These are phyloP conservation scores for Pyrgilauda ruficollis DNA, from an alignment of 2,113 vertebrate genomes.

Conservation along the genomic window DNA sequence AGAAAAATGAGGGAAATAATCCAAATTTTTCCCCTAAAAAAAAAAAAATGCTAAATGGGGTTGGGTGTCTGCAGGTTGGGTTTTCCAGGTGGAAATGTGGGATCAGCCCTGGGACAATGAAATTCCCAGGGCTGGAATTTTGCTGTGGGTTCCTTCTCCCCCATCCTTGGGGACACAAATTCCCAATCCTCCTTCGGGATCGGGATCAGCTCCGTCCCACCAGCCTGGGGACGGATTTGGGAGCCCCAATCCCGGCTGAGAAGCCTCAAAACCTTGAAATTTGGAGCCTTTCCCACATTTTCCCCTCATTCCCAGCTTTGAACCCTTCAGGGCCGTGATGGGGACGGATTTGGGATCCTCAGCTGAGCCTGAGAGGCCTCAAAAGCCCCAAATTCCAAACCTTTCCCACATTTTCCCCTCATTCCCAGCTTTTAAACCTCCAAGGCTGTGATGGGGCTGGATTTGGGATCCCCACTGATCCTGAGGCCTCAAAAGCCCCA, in stretches of 20 bases:
- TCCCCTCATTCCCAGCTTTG: no score
- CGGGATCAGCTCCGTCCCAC: rapidly evolving
- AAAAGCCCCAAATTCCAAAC: no score
- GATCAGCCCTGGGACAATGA: not conserved
- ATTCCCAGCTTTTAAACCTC: rapidly evolving
- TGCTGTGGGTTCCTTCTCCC: not conserved
- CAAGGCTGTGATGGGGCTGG: no score
- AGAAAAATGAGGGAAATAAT: rapidly evolving
- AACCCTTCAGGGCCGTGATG: no score
- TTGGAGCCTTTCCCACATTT: no score
- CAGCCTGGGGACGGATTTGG: rapidly evolving
- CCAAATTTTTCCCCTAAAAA: rapidly evolving
- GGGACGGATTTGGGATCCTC: no score
- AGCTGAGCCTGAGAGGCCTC: no score
- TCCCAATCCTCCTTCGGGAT: rapidly evolving
- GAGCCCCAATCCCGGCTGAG: no score
- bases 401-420: not conserved
- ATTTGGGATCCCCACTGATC: no score
- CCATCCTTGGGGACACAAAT: not conserved
- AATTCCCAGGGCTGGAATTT: not conserved
- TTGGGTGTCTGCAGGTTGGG: not conserved
- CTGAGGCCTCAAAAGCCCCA: no score
- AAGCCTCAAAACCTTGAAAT: not conserved
- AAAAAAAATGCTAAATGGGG: no score
- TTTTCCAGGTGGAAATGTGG: not conserved